Conservation (phyloP, 1,140 invertebrate genomes). For the Hyposmocoma kahamanoa region DNA sequence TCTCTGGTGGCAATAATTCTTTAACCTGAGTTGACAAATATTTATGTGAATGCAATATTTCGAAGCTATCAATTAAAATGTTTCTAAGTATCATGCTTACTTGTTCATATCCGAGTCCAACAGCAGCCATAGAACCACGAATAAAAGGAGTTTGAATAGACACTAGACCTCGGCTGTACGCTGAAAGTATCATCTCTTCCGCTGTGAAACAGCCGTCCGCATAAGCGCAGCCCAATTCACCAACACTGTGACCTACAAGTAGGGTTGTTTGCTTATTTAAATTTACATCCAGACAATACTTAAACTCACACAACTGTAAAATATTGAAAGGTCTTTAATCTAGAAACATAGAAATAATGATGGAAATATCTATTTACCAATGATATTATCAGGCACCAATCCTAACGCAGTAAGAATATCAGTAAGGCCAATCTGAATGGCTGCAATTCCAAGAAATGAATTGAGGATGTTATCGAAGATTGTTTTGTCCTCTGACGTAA, state of each 20-base stretch:
- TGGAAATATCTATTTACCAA: background rate
- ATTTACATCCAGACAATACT: no score
- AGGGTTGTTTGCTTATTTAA: no score
- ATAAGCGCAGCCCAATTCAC: conserved; percentile 88
- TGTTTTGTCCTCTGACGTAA: conserved; percentile 77
- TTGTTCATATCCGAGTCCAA: conserved; percentile 74
- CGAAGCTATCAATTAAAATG: no score
- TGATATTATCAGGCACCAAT: conserved; percentile 68
- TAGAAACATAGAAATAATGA: no score
- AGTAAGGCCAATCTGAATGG: conserved; percentile 84
- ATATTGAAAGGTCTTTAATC: no score
- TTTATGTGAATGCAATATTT: no score
- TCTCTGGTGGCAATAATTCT: conserved; percentile 72
- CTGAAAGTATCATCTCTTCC: conserved; percentile 85
- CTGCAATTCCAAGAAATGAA: conserved; percentile 86
- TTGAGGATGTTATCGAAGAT: conserved; percentile 82
- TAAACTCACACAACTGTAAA: no score
- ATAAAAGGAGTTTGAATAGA: conserved; percentile 82
- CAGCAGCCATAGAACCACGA: conserved; percentile 84
- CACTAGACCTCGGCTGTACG: conserved; percentile 85
- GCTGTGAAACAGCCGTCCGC: conserved; percentile 87
- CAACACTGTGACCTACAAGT: conserved; percentile 81
- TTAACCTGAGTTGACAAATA: no score
- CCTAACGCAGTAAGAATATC: conserved; percentile 79
- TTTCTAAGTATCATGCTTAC: no score